Base-by-base conservation (phyloP, 2,113 vertebrate species). In the Sylvia atricapilla region DNA sequence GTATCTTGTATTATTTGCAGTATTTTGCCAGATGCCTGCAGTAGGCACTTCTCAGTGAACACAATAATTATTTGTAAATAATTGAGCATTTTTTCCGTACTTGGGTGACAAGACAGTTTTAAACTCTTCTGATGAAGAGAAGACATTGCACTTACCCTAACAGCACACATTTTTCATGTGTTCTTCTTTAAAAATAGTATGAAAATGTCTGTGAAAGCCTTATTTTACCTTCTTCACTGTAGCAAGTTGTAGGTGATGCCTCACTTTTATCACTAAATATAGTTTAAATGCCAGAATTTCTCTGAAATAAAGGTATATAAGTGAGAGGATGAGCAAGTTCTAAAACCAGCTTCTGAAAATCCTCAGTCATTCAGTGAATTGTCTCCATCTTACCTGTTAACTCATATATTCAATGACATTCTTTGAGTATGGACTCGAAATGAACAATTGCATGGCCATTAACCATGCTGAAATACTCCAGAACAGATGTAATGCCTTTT, bases 41-140 rank as follows among this genome's bases (percentile, higher is more conserved):
- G 86, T 92, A 81, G 87, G 69, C 44, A 13, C 39, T 72, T 76
- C 60, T 80, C 67, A 41, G 63, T 27, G 86, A 97, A 69, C 30
- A 49, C 87, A 58, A 37, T 89, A 63, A 81, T 93, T 92, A 78
- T 86, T 92, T 84, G 58, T 85, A 95, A 77, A 85, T 92, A 83
- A 93, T 46, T 72, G 8, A 52, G 37, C 28, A 3, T 73, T 83
- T 84, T 87, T 75, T 69, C 72, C 83, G 15, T 85, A 19, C 28
- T 89, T 49, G 69, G 19, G 21, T n/a, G 73, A 93, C 46, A 66
- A 83, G 75, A 43, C 22, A 7, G 41, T 62, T 88, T 86, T 64
- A 68, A 86, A 86, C 62, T 73, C 58, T 50, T 59, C 30, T 59
- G 50, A 82, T 25, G 39, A 62, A 50, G 43, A 62, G 12, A 50